Conservation (phyloP, 2,113 vertebrate genomes). For the Galeopterus variegatus region DNA sequence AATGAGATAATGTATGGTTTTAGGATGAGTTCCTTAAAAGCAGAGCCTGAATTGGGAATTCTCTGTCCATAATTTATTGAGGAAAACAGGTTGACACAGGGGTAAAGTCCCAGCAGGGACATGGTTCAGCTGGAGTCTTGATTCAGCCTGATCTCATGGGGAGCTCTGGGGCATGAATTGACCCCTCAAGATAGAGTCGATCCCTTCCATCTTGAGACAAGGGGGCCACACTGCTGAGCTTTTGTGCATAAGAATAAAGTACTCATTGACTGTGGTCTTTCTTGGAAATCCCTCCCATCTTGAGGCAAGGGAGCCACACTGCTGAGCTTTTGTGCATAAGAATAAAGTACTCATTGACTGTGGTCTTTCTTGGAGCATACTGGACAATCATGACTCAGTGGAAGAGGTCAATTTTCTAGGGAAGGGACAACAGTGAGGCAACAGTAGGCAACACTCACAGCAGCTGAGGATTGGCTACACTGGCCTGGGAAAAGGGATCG, state of each 20-base stretch:
- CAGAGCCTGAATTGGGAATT: background rate
- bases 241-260: background rate
- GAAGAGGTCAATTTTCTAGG: background rate
- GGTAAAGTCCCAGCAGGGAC: background rate
- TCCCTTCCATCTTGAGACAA: background rate
- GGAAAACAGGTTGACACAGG: background rate
- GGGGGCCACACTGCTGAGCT: background rate
- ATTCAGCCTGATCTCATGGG: background rate
- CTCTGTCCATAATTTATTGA: background rate
- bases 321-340: background rate
- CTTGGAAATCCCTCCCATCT: background rate
- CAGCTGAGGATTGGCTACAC: background rate
- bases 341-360: background rate
- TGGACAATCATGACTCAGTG: background rate
- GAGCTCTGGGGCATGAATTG: background rate
- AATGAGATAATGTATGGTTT: background rate
- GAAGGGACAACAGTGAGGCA: background rate
- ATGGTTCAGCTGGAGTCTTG: background rate
- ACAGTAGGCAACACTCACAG: background rate
- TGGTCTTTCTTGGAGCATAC: background rate
- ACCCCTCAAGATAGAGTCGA: background rate
- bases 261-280: background rate
- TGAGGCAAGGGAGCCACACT: background rate
- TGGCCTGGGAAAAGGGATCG: background rate
- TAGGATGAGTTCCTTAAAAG: background rate